Conservation (phyloP, 2,797 vertebrate species). For the Pseudotriccus pelzelni region DNA sequence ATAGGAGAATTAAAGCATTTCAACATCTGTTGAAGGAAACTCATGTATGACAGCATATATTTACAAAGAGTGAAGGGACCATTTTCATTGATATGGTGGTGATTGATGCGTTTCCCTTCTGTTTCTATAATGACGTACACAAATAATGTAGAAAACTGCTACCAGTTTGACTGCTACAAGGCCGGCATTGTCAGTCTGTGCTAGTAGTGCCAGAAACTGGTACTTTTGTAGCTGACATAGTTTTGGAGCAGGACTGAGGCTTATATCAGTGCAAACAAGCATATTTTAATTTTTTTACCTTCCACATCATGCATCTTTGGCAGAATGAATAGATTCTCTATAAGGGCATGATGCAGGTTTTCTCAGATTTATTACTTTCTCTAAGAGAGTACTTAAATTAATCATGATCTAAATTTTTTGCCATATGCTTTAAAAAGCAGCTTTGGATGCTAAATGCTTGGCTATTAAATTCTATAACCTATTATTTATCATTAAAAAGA, state of each 20-base stretch:
- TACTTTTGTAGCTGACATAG: not conserved
- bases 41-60: not conserved
- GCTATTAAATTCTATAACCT: not conserved
- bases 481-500: not conserved
- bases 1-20: not conserved
- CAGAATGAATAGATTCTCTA: not conserved
- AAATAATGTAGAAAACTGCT: not conserved
- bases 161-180: not conserved
- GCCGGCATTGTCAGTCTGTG: not conserved
- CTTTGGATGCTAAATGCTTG: not conserved
- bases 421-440: not conserved
- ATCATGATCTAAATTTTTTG: not conserved
- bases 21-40: not conserved
- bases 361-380: constrained; percentile 1
- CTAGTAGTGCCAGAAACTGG: not conserved
- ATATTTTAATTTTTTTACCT: not conserved
- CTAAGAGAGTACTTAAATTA: not conserved
- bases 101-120: not conserved
- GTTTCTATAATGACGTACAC: not conserved
- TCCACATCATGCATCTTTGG: not conserved
- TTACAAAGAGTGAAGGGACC: not conserved
- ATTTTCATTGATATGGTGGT: not conserved
- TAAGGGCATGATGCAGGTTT: not conserved
- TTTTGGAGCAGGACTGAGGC: not conserved
- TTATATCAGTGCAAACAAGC: not conserved